phyloP scores from a whole-genome alignment of 2,113 vertebrate species.

The Pterophyllum scalare region DNA sequence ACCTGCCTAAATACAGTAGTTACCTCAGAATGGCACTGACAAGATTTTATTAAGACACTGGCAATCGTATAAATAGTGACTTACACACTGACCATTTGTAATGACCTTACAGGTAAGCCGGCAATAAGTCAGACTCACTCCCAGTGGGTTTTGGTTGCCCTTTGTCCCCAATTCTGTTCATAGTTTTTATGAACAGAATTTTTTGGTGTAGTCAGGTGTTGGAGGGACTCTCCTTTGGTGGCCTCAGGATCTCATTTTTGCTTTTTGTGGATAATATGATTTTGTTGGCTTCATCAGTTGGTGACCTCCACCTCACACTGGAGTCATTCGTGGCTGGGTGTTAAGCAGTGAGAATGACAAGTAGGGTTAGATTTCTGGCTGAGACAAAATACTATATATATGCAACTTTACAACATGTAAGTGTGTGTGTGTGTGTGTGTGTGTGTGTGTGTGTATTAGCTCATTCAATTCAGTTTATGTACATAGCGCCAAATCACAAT shows the following conservation, averaged over 20 bases:
- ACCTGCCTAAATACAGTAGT: background rate
- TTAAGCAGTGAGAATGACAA: background rate
- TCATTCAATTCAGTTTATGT: background rate
- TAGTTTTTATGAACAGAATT: background rate
- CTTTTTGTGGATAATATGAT: background rate
- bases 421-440: background rate
- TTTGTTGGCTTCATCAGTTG: rapidly evolving
- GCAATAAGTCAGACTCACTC: background rate
- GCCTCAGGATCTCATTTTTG: background rate
- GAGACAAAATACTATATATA: too few species aligned
- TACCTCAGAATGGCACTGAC: background rate
- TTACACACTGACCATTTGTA: background rate
- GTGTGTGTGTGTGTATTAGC: background rate
- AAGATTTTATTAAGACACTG: background rate
- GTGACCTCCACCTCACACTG: background rate
- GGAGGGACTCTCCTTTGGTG: background rate
- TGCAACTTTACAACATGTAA: too few species aligned
- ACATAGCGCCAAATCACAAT: too few species aligned
- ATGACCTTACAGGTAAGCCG: background rate
- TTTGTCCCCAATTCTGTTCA: background rate
- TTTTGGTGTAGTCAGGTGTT: background rate
- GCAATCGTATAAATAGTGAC: background rate
- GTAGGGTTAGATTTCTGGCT: too few species aligned
- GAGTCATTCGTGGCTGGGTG: rapidly evolving
- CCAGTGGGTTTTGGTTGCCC: background rate